These are phyloP conservation scores for Eleutherodactylus coqui DNA, from an alignment of 2,797 vertebrate species.

Conservation along the genomic window DNA sequence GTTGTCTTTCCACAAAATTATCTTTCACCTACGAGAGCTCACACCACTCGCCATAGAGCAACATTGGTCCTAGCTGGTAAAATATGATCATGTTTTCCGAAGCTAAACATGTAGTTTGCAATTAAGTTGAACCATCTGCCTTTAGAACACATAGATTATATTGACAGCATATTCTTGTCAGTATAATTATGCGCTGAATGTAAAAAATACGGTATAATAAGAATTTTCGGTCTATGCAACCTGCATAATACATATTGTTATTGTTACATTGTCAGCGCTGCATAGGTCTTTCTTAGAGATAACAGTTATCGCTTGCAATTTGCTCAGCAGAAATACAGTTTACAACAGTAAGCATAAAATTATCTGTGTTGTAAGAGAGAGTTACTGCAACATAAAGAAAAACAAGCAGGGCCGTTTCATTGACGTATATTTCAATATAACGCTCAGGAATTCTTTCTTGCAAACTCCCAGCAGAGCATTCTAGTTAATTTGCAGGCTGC, in stretches of 20 bases:
- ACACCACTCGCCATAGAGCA: not conserved
- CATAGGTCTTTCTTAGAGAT: conserved; percentile 23
- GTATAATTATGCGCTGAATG: not conserved
- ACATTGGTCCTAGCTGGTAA: not conserved
- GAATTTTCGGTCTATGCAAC: not conserved
- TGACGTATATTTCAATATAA: conserved; percentile 32
- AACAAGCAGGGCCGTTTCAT: conserved; percentile 12
- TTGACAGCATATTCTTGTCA: not conserved
- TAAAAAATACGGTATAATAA: not conserved
- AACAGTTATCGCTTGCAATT: conserved; percentile 34
- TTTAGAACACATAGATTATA: not conserved
- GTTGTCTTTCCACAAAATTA: too few species aligned
- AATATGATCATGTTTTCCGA: not conserved
- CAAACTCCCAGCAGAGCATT: conserved; percentile 2
- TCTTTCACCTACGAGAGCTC: not conserved
- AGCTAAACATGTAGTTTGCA: not conserved
- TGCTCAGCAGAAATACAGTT: conserved; percentile 24
- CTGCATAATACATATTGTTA: conserved; percentile 18
- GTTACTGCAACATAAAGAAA: conserved; percentile 31
- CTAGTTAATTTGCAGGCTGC: conserved; percentile 17
- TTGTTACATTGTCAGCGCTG: not conserved
- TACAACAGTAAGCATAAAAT: conserved; percentile 36
- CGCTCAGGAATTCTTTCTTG: conserved; percentile 2
- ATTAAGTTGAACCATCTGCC: not conserved
- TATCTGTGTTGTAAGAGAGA: conserved; percentile 28